A percentile compares a stretch with the other conserved stretches of the same genome.
phyloP scores from a whole-genome alignment of 2,797 vertebrate species.

The Thaleichthys pacificus region DNA sequence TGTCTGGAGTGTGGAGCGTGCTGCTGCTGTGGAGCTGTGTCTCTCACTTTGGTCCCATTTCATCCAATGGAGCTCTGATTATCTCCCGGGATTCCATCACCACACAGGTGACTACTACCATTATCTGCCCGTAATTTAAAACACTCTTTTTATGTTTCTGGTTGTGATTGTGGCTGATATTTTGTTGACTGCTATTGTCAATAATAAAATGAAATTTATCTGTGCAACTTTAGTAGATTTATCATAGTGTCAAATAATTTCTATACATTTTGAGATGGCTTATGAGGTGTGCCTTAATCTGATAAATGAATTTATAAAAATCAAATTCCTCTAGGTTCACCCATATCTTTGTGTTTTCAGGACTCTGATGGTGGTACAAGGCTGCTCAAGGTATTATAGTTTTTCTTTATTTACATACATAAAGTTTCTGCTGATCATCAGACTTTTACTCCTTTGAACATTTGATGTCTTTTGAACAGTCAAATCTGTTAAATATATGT shows the following conservation, averaged over 20 bases:
- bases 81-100: constrained; percentile 34
- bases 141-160: background rate
- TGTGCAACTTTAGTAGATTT: background rate
- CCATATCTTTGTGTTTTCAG: constrained; percentile 33
- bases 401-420: background rate
- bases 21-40: constrained; percentile 61
- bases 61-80: constrained; percentile 45
- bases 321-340: no score
- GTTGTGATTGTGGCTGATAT: background rate
- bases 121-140: background rate
- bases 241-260: background rate
- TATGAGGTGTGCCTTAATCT: no score
- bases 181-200: background rate
- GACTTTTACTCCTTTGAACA: no score
- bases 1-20: constrained; percentile 61
- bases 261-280: no score
- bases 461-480: no score
- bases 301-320: no score
- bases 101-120: constrained; percentile 45
- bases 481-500: no score
- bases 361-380: constrained; percentile 28
- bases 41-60: constrained; percentile 45
- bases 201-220: background rate
- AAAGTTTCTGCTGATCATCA: no score
- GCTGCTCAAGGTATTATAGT: constrained; percentile 51